Base-by-base conservation (phyloP, 2,888 invertebrate genomes). In the Deilephila porcellus region DNA sequence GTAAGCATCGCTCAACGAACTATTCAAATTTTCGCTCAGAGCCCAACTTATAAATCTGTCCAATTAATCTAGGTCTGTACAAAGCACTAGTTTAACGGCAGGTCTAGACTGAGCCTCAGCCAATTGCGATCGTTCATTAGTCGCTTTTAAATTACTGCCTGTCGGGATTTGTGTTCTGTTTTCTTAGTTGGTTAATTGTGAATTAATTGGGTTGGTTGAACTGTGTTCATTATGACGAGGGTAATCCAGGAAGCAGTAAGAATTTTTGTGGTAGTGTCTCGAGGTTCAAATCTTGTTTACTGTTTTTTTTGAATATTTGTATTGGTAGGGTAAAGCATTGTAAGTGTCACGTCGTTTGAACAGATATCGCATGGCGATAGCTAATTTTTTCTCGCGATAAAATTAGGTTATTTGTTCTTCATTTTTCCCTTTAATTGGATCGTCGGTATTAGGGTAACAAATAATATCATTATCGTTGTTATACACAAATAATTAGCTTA, bases 61-160 rank as follows among this genome's bases (percentile, higher is more conserved):
- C 63, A 63, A 63, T 63, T 34, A 62, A 62, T 62, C 45, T 45
- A 56, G 56, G n/a, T 56, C n/a, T 56, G 56, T n/a, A 56, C 56
- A 56, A 63, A n/a, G 19, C n/a, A 37, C 34, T 37, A n/a, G 34
- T 63, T 63, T 20, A 37, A 19, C n/a, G 19, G 63, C 6, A 4
- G 63, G 8, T 63, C 34, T 63, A 63, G 63, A 37, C 63, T 8
- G 34, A 34, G 56, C n/a, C 34, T 6, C 34, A n/a, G 34, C 63
- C n/a, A 37, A 63, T 34, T 37, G 6, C 7, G 62, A 62, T 32
- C 4, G 37, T 63, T 63, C 32, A 63, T 63, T 63, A 63, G 63
- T 32, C n/a, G 37, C 34, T 63, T 63, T 34, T 63, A 63, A 37
- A 63, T 63, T 63, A 63, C 63, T 63, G 19, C 63, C 63, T 63